Percentiles rank a stretch among this genome's conserved stretches.
Evolutionary conservation across 2,113 vertebrate species (phyloP).

Genomic region (Monopterus albus): DNA sequence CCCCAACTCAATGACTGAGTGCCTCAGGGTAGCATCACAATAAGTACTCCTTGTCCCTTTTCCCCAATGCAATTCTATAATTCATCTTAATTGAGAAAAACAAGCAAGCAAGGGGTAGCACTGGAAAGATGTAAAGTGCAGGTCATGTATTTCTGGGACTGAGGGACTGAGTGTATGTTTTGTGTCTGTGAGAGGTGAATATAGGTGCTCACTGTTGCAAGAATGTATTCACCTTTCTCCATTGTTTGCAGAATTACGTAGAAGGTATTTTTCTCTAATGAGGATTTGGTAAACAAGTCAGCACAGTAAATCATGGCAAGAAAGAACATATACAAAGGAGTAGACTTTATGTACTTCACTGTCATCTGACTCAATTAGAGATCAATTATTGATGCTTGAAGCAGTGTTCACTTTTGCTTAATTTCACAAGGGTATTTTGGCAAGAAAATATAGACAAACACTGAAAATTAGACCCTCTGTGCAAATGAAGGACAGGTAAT

Average conservation of each 20-base stretch:
- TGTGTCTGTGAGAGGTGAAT: conserved; percentile 30
- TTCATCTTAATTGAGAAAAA: conserved; percentile 81
- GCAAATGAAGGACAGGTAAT: conserved; percentile 6
- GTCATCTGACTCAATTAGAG: conserved; percentile 22
- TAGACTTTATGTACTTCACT: neutral
- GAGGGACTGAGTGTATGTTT: conserved; percentile 48
- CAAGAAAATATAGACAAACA: neutral
- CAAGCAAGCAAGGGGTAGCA: conserved; percentile 59
- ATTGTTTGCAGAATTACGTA: neutral
- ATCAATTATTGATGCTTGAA: neutral
- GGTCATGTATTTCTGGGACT: conserved; percentile 43
- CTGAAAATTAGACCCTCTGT: neutral
- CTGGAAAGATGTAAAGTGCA: conserved; percentile 51
- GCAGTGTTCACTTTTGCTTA: neutral
- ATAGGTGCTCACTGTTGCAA: neutral
- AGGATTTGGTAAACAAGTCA: conserved; percentile 3
- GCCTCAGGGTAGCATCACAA: conserved; percentile 63
- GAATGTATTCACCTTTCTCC: conserved; percentile 6
- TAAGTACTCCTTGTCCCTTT: conserved; percentile 56
- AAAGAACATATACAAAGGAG: neutral
- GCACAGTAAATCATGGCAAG: neutral
- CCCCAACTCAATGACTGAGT: conserved; percentile 62
- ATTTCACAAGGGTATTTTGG: neutral
- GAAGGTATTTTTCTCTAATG: conserved; percentile 13
- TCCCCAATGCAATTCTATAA: conserved; percentile 75